Percentiles rank a stretch among this genome's conserved stretches.
These are phyloP conservation scores for Larimichthys crocea DNA, from an alignment of 2,113 vertebrate genomes.

Conservation along the genomic window DNA sequence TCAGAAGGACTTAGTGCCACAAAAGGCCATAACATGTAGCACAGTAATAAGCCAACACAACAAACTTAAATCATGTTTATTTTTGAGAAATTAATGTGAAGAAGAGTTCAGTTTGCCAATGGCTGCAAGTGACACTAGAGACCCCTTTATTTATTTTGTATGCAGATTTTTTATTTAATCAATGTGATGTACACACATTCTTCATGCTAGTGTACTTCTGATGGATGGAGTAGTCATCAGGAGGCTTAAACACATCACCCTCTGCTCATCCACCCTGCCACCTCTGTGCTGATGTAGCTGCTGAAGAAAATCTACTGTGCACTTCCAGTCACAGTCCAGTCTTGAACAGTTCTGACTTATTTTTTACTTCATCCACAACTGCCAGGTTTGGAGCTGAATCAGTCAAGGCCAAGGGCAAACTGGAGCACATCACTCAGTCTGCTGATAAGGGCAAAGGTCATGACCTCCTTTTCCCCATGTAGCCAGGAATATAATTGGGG, in stretches of 20 bases:
- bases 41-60: no score
- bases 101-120: neutral
- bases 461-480: slow-evolving; percentile 30
- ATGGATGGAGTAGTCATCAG: neutral
- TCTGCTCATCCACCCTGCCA: neutral
- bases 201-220: neutral
- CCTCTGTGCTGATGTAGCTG: neutral
- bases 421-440: slow-evolving; percentile 32
- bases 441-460: slow-evolving; percentile 26
- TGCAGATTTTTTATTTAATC: neutral
- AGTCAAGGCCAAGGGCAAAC: slow-evolving; percentile 22
- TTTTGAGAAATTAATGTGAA: neutral
- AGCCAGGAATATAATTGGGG: slow-evolving; percentile 59
- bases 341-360: slow-evolving; percentile 10
- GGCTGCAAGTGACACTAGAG: neutral
- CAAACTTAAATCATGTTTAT: neutral
- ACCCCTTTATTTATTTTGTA: neutral
- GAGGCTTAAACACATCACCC: neutral
- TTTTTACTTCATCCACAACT: slow-evolving; percentile 35
- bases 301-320: slow-evolving; percentile 6
- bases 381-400: slow-evolving; percentile 24
- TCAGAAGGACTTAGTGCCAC: neutral
- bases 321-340: neutral
- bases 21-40: neutral
- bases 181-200: neutral